Conservation (phyloP, 2,888 invertebrate genomes). For the Drosophila tanythrix region DNA sequence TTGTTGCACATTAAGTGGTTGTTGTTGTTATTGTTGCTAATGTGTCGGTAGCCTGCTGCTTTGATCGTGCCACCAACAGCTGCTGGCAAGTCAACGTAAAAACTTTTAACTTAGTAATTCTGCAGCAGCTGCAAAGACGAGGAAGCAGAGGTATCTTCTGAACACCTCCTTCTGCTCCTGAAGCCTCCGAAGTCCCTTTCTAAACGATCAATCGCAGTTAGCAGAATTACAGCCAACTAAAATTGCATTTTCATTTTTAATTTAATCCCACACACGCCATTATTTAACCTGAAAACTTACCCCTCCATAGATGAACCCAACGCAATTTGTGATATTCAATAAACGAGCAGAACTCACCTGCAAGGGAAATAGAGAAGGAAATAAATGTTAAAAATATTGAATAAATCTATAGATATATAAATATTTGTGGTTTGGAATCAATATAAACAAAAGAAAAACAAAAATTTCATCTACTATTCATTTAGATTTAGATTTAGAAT, state of each 20-base stretch:
- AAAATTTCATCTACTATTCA: not conserved
- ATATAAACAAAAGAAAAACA: not conserved
- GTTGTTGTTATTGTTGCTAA: constrained; percentile 12
- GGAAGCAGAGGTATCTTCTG: not conserved
- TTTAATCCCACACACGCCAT: constrained; percentile 1
- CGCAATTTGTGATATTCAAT: not conserved
- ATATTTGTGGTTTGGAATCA: not conserved
- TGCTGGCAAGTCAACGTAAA: constrained; percentile 11
- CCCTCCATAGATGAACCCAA: constrained; percentile 16
- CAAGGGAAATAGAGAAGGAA: constrained; percentile 29
- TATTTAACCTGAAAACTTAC: constrained; percentile 17
- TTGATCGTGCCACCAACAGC: constrained; percentile 49
- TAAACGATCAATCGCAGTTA: not conserved
- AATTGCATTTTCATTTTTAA: not conserved
- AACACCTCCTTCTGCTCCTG: not conserved
- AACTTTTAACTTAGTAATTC: not conserved
- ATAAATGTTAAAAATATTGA: constrained; percentile 21
- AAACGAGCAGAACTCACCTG: constrained; percentile 58
- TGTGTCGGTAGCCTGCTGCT: constrained; percentile 37
- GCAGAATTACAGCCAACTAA: not conserved
- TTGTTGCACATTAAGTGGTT: constrained; percentile 28
- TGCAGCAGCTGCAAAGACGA: not conserved
- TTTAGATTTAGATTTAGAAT: not conserved
- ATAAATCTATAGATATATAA: not conserved
- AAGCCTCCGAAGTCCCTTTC: not conserved